These are phyloP conservation scores for Drosophila seclusa DNA, from an alignment of 2,888 invertebrate genomes.

Conservation along the genomic window DNA sequence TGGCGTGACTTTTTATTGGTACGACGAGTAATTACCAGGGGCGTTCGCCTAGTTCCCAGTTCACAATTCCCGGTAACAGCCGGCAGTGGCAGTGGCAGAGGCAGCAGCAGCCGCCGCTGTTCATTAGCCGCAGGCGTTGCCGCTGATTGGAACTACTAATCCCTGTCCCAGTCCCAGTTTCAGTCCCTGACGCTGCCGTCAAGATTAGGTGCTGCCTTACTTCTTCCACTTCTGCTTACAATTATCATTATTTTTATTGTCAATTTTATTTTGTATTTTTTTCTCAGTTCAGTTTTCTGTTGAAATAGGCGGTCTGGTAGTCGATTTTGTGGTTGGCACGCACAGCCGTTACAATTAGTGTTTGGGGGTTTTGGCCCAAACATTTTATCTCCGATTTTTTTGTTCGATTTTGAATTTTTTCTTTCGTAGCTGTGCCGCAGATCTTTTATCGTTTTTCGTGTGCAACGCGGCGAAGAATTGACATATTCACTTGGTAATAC, in stretches of 20 bases:
- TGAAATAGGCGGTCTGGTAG: constrained; percentile 57
- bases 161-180: constrained; percentile 34
- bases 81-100: constrained; percentile 36
- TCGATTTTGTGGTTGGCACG: constrained; percentile 55
- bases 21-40: constrained; percentile 70
- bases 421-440: constrained; percentile 52
- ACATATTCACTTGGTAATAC: constrained; percentile 77
- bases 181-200: constrained; percentile 32
- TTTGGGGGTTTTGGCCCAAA: constrained; percentile 25
- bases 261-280: constrained; percentile 20
- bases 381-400: constrained; percentile 8
- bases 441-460: constrained; percentile 73
- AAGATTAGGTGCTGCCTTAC: constrained; percentile 65
- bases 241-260: constrained; percentile 33
- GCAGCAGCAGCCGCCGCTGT: constrained; percentile 46
- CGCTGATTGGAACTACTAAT: constrained; percentile 80
- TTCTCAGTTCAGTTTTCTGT: constrained; percentile 60
- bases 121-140: constrained; percentile 81
- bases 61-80: constrained; percentile 56
- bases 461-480: constrained; percentile 55
- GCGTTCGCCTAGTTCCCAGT: constrained; percentile 43
- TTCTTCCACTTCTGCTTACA: constrained; percentile 12
- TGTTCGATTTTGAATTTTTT: constrained; percentile 4
- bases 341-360: constrained; percentile 58
- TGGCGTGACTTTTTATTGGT: constrained; percentile 70